Percentiles rank a stretch among this genome's conserved stretches.
These are phyloP conservation scores for Austrofundulus limnaeus DNA, from an alignment of 2,113 vertebrate species.

Conservation along the genomic window DNA sequence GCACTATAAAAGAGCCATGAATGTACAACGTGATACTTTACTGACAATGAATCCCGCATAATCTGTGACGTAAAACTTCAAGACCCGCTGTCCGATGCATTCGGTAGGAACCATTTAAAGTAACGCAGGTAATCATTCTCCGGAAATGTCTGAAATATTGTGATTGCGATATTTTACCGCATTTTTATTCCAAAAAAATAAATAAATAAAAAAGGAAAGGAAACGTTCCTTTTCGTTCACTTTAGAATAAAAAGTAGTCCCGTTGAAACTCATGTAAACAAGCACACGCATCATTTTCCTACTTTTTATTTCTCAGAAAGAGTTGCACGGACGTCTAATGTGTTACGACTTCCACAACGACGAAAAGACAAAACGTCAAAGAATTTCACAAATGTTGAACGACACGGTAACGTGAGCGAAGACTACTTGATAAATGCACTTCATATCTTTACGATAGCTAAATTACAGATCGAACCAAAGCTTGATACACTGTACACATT, in stretches of 20 bases:
- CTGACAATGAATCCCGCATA: slow-evolving; percentile 35
- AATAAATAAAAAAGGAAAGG: background rate
- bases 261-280: slow-evolving; percentile 20
- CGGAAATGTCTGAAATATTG: slow-evolving; percentile 38
- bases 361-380: background rate
- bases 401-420: background rate
- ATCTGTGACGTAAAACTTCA: slow-evolving; percentile 55
- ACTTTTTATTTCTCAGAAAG: slow-evolving; percentile 6
- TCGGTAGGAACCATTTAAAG: slow-evolving; percentile 24
- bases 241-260: slow-evolving; percentile 8
- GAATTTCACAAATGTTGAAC: background rate
- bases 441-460: slow-evolving; percentile 7
- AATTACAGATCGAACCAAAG: slow-evolving; percentile 45
- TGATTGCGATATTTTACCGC: slow-evolving; percentile 25
- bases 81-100: slow-evolving; percentile 39
- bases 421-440: slow-evolving; percentile 31
- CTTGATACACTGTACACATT: slow-evolving; percentile 19
- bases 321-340: background rate
- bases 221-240: background rate
- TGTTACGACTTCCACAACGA: slow-evolving; percentile 5
- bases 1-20: slow-evolving; percentile 62
- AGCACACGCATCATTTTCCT: no score
- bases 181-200: slow-evolving; percentile 24
- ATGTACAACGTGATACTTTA: slow-evolving; percentile 61
- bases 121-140: slow-evolving; percentile 12